Evolutionary conservation across 2,797 vertebrate genomes (phyloP), one percentile per base, ranked within the genome.

Genomic region (Astyanax mexicanus): DNA sequence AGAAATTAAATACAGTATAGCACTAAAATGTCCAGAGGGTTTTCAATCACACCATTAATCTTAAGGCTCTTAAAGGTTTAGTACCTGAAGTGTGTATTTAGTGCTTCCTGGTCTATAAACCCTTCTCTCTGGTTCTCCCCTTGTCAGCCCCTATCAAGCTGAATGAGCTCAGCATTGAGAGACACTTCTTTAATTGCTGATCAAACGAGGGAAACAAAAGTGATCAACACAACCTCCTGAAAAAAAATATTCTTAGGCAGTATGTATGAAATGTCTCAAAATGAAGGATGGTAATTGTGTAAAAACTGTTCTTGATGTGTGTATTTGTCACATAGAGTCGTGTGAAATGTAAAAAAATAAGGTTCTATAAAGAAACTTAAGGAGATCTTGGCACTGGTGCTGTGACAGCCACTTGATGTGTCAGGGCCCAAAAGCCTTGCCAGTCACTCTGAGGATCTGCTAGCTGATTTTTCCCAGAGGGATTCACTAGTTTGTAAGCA

Each of bases 401-500:
- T 47, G 3, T 21, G 51, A 51, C 47, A 23, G 51, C 47, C 5
- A 19, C 21, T 47, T 47, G 44, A 4, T 51, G 19, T 51, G 19
- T 19, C 47, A 21, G 19, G 3, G 49, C 21, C 21, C 49, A 11
- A 8, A 52, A 52, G 49, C 19, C 23, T 19, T 9, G 23, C 7
- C 27, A 21, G 9, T 21, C 42, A 3, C 25, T 11, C 4, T 23
- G 27, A 37, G 40, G 9, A 55, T 17, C 69, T 38, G n/a, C 13
- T 51, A 15, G 40, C 11, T 37, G 29, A 47, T 13, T 47, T n/a
- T 66, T 27, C 25, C 42, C 62, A 29, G 23, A 66, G 23, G 17
- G 13, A 76, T 32, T n/a, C 40, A 80, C 79, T 85, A 79, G 83
- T 81, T 89, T 72, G 69, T 40, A 75, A 88, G 65, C 60, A 73